Base-by-base conservation (phyloP, 1,140 invertebrate species). In the Drosophila elegans region DNA sequence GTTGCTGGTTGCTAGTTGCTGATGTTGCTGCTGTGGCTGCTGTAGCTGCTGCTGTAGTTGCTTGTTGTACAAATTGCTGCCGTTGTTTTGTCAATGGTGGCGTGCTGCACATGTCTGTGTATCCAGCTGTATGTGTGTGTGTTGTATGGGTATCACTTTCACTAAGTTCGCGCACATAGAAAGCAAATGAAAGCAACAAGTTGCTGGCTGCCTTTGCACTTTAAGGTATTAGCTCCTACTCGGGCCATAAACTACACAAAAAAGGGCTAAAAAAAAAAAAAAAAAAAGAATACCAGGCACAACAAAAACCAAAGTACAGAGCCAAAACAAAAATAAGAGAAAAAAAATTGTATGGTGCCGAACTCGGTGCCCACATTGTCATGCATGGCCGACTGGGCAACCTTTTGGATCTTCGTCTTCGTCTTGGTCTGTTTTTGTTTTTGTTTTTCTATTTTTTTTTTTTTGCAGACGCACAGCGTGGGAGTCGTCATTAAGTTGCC, bases 171-270 rank as follows among this genome's bases (percentile, higher is more conserved):
- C 79, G 83, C 84, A 81, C 75, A 74, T 89, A 88, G 83, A 88
- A 88, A 88, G 83, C 83, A 86, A 86, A 86, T 64, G 83, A 86
- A 88, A 86, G 83, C 83, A 86, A 59, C 60, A 62, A 60, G 60
- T 62, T 62, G 59, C 51, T 41, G 45, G 27, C 42, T 64, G 67
- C 64, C 67, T 71, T 49, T 69, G 67, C 67, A 71, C 51, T 71
- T 71, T 54, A 45, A 16, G 21, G 59, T 41, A 52, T 62, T 42
- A 32, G 38, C 36, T 52, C 46, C 59, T 48, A 59, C 49, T 53
- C 49, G 49, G 27, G 32, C 48, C 4, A 9, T 49, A 49, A 49
- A 48, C 27, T 4, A 49, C 29, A 34, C 9, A 13, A 3, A 9
- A 13, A 10, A 51, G 16, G 16, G 16, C 16, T 21, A 13, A 3